Conservation (phyloP, 2,797 vertebrate species). For the Paramormyrops hopkinsi region DNA sequence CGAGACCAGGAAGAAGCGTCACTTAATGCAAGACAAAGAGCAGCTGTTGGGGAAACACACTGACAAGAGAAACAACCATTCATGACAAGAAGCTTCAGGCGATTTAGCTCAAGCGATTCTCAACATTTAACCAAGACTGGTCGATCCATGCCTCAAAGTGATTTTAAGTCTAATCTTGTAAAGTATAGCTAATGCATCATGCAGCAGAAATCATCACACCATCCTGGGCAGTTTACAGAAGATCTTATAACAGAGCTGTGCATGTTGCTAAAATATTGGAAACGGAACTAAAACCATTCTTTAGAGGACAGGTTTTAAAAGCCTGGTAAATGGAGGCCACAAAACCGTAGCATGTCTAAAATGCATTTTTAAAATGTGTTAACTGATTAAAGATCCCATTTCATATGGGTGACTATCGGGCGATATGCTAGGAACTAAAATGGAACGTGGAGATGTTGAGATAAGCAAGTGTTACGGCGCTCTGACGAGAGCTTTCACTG, state of each 20-base stretch:
- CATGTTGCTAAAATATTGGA: background rate
- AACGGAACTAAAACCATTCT: background rate
- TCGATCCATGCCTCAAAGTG: background rate
- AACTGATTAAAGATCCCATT: background rate
- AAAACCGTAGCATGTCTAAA: background rate
- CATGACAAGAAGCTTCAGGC: background rate
- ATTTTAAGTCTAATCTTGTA: background rate
- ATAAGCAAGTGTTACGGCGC: background rate
- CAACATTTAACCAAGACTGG: background rate
- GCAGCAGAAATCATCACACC: background rate
- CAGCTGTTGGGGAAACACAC: background rate
- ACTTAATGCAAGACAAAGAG: background rate
- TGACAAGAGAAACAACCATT: background rate
- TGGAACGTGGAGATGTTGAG: background rate
- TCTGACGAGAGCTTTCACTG: background rate
- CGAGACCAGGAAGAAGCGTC: background rate
- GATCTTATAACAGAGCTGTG: background rate
- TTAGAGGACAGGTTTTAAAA: background rate
- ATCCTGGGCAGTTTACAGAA: background rate
- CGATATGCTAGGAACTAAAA: background rate
- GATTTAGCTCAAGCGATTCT: background rate
- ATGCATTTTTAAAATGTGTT: background rate
- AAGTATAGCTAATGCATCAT: background rate
- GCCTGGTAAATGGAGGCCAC: background rate
- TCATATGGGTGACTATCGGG: background rate